Evolutionary conservation across 2,113 vertebrate species (phyloP), one percentile per base, ranked within the genome.

Genomic region (Paratilapia polleni): DNA sequence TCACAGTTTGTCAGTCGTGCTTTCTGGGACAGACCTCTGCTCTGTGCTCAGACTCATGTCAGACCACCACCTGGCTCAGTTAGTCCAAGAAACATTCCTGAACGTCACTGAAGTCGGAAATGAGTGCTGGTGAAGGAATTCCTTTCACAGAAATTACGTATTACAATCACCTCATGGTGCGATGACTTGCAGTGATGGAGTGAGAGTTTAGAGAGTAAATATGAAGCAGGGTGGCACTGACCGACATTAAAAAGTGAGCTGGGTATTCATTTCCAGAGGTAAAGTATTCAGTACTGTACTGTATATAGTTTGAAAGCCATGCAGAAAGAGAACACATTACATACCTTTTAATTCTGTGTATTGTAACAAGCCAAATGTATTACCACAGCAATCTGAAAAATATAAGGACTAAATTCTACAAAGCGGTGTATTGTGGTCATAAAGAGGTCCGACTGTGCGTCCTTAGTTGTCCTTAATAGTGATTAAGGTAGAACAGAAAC

Each of bases 41-140:
- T 28, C 24, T 70, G 77, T 56, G 78, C 78, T 82, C 38, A 5
- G 43, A 24, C 10, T 56, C 70, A 66, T 52, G 83, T 83, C 62
- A 47, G 83, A 88, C 86, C 90, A 76, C 86, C 74, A 56, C 59
- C 83, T 34, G 66, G 58, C 43, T 31, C 47, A 31, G 10, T 66
- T 3, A 7, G 28, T 28, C 62, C 54, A 8, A 49, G 57, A 88
- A 80, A 83, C 59, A 75, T 89, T 88, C 80, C 82, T 64, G 19
- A 34, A 52, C 6, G 6, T 13, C 66, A 73, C 43, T 31, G 43
- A 87, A 60, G 79, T 78, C 66, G 38, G 88, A 86, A 91, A 64
- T 34, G 3, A 60, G 57, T 7, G 1, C 9, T 3, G 3, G 83
- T 84, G 60, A 82, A 90, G 85, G 88, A 88, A 91, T 85, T 82